A percentile compares a stretch with the other conserved stretches of the same genome.
These are phyloP conservation scores for Athrips mouffetella DNA, from an alignment of 2,888 invertebrate genomes.

Conservation along the genomic window DNA sequence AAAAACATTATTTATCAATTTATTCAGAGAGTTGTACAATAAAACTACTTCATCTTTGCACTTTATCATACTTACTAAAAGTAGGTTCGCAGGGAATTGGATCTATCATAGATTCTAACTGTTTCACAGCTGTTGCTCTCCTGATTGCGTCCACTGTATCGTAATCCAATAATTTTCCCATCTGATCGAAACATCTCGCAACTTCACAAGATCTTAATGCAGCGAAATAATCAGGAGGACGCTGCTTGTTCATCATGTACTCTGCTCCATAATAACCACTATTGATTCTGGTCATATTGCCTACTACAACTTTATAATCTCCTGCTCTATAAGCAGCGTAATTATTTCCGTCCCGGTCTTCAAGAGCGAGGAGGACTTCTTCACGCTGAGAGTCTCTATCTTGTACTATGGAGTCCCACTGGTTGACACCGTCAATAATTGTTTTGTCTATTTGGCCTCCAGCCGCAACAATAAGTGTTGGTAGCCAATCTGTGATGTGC, in stretches of 20 bases:
- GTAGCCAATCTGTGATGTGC: constrained; percentile 91
- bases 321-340: constrained; percentile 79
- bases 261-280: constrained; percentile 61
- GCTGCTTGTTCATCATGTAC: constrained; percentile 45
- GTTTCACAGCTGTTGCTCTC: constrained; percentile 46
- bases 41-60: neutral
- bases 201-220: constrained; percentile 47
- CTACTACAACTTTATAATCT: constrained; percentile 81
- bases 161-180: constrained; percentile 47
- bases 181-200: constrained; percentile 45
- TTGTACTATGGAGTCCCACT: constrained; percentile 81
- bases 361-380: constrained; percentile 78
- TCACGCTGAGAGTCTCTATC: constrained; percentile 64
- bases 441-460: constrained; percentile 49
- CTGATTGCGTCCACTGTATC: constrained; percentile 46
- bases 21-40: neutral
- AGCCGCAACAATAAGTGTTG: constrained; percentile 80
- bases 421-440: constrained; percentile 83
- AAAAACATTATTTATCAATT: neutral
- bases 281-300: constrained; percentile 63
- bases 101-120: constrained; percentile 52
- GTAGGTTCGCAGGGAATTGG: constrained; percentile 54
- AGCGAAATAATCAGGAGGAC: constrained; percentile 54
- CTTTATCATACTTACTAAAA: constrained; percentile 45
- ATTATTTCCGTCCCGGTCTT: constrained; percentile 69